Evolutionary conservation across 2,888 invertebrate species (phyloP).

Genomic region (Eupithecia insigniata): DNA sequence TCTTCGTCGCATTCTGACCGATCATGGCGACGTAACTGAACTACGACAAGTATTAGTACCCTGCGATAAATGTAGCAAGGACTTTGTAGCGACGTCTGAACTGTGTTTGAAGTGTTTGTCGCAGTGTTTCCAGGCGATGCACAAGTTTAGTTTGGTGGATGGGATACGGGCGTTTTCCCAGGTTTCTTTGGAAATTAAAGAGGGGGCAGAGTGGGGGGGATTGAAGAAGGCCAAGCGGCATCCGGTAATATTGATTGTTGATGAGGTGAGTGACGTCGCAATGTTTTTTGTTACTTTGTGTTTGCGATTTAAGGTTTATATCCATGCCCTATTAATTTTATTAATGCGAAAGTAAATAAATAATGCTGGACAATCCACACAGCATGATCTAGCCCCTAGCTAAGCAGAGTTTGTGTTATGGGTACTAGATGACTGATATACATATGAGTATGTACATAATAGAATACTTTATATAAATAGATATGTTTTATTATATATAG

Average conservation of each 20-base stretch:
- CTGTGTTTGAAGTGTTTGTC: slow-evolving; percentile 72
- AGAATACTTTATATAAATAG: too few relatives aligned
- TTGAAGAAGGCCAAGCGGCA: slow-evolving; percentile 79
- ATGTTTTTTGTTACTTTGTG: not conserved
- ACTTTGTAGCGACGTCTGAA: slow-evolving; percentile 63
- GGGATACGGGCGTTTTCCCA: slow-evolving; percentile 74
- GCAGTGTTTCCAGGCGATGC: slow-evolving; percentile 64
- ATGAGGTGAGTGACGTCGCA: slow-evolving; percentile 80
- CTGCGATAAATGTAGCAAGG: slow-evolving; percentile 61
- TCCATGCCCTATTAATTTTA: too few relatives aligned
- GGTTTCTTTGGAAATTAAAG: slow-evolving; percentile 66
- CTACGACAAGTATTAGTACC: slow-evolving; percentile 53
- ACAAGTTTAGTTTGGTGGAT: slow-evolving; percentile 68
- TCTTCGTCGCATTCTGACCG: slow-evolving; percentile 70
- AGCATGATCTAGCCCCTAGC: too few relatives aligned
- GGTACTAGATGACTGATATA: too few relatives aligned
- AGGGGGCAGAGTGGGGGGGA: slow-evolving; percentile 64
- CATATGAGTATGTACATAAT: too few relatives aligned
- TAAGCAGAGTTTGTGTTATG: too few relatives aligned
- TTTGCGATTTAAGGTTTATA: not conserved
- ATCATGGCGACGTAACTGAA: slow-evolving; percentile 67
- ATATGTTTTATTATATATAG: too few relatives aligned
- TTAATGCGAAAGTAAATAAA: too few relatives aligned
- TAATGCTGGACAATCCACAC: too few relatives aligned
- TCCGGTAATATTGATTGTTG: slow-evolving; percentile 87